Evolutionary conservation across 2,797 vertebrate genomes (phyloP), one percentile per base, ranked within the genome.

Genomic region (Ficedula albicollis): DNA sequence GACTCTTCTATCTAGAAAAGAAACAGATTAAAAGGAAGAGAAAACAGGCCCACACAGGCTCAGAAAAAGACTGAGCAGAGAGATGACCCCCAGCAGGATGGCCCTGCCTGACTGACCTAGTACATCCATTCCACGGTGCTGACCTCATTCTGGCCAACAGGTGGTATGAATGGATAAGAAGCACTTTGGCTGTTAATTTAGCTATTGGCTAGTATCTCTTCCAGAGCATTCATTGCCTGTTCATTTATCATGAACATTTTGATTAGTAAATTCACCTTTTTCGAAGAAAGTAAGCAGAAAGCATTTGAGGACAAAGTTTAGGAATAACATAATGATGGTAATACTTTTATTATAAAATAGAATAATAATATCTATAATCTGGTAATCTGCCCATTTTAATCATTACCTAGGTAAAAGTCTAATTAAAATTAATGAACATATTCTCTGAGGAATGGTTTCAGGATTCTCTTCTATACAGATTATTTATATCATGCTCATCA

Each of bases 401-500:
- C 26, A 62, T 62, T 90, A 72, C 4, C 5, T 21, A 91, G 36
- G 58, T 76, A 91, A 77, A 93, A 82, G n/a, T 69, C 69, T 73
- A 75, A 86, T 26, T 88, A 54, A 87, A 93, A 93, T 75, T 91
- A 92, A 96, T 78, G 74, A 87, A 58, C 5, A 48, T 78, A 91
- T 92, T 83, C 64, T 84, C 76, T 88, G 39, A 89, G 32, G 54
- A 81, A 89, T 34, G 14, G 9, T 58, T 85, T 85, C 41, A 83
- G n/a, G 27, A 62, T 62, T 89, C 18, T 92, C 5, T 77, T 93
- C 66, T 72, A 3, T 80, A 72, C 34, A 84, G 73, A 81, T 85
- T 94, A 83, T 96, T 96, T 96, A 91, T 95, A 85, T 88, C 66
- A 66, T 69, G 58, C 32, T 91, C 73, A 81, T 94, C 55, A 80